phyloP scores from a whole-genome alignment of 2,113 vertebrate species.

The Cervus canadensis region DNA sequence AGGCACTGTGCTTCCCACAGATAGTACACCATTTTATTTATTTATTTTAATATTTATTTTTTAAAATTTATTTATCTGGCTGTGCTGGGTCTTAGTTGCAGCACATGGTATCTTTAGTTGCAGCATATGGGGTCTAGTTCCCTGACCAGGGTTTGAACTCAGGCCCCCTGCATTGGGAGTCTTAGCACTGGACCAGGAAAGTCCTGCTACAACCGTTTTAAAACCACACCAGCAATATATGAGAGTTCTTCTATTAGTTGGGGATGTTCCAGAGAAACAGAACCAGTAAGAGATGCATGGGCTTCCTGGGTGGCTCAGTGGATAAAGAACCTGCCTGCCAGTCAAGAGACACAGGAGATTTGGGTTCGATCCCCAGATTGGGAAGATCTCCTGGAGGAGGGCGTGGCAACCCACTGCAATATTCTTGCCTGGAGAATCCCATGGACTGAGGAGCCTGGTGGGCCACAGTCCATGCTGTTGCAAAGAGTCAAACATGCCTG shows the following conservation, averaged over 20 bases:
- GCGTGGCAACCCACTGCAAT: not conserved
- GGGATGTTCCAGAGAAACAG: not conserved
- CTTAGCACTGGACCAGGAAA: not conserved
- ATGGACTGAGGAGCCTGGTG: not conserved
- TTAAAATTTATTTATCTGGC: not conserved
- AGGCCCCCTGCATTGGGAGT: not conserved
- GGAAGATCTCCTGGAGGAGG: not conserved
- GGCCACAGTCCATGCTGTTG: not conserved
- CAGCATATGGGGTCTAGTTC: not conserved
- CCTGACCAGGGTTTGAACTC: not conserved
- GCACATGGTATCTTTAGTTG: not conserved
- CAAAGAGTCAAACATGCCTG: not conserved
- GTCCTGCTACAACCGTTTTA: not conserved
- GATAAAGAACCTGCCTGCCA: not conserved
- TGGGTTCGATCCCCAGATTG: not conserved
- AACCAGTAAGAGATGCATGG: not conserved
- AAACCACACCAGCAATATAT: not conserved
- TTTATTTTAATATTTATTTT: not conserved
- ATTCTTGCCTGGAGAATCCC: not conserved
- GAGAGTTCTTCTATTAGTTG: not conserved
- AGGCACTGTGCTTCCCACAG: not conserved
- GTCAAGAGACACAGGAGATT: not conserved
- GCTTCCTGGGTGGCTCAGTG: not conserved
- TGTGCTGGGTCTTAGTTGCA: not conserved
- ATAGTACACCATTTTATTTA: not conserved